Evolutionary conservation across 1,140 invertebrate genomes (phyloP).

Genomic region (Ditylenchus dipsaci): DNA sequence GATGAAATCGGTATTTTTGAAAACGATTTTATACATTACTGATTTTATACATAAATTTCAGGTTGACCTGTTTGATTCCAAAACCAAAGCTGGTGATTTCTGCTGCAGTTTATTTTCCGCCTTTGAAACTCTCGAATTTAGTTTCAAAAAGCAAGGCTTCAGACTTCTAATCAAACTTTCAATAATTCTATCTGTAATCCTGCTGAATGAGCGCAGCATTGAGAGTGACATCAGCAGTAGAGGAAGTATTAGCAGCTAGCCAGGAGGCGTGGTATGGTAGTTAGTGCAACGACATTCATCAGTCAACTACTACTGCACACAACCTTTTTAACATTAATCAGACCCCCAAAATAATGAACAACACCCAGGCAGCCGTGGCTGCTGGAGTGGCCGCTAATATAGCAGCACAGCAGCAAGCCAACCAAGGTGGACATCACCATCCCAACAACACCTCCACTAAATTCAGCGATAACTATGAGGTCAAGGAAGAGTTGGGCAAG

Average conservation of each 20-base stretch:
- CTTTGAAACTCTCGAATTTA: no score
- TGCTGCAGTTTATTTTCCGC: no score
- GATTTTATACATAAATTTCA: no score
- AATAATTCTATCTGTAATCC: no score
- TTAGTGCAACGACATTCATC: neutral
- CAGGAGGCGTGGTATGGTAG: constrained; percentile 1
- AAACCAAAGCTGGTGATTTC: no score
- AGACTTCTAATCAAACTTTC: no score
- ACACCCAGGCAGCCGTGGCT: constrained; percentile 2
- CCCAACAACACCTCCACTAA: constrained; percentile 60
- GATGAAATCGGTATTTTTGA: no score
- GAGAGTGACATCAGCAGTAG: no score
- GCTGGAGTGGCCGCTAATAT: constrained; percentile 2
- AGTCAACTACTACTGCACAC: neutral
- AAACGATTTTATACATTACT: no score
- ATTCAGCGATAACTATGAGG: constrained; percentile 98
- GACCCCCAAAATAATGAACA: neutral
- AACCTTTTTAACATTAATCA: neutral
- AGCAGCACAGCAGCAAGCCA: constrained; percentile 14
- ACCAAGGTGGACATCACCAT: constrained; percentile 8
- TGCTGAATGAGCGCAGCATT: no score
- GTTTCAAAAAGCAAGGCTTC: no score
- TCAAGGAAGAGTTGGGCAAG: constrained; percentile 99
- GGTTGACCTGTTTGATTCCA: no score
- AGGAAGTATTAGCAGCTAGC: neutral